These are phyloP conservation scores for Caenorhabditis briggsae DNA, from an alignment of 1,140 invertebrate species.

Conservation along the genomic window DNA sequence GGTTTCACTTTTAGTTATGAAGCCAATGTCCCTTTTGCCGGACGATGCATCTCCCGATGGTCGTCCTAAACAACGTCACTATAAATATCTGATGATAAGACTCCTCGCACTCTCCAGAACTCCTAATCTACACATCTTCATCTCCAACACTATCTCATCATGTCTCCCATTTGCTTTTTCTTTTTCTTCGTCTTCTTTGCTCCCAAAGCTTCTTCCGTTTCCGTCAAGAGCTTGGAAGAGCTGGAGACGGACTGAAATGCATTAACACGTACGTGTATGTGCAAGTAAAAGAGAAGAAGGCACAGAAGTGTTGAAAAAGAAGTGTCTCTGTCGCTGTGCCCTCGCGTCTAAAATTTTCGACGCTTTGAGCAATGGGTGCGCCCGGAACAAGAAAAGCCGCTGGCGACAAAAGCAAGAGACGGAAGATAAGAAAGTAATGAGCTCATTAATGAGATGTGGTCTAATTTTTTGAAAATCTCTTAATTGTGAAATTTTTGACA, in stretches of 20 bases:
- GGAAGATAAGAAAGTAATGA: background rate
- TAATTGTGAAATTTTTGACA: too few relatives aligned
- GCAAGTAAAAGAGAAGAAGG: slow-evolving; percentile 51
- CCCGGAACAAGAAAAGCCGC: slow-evolving; percentile 17
- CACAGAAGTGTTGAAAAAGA: background rate
- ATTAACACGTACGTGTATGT: slow-evolving; percentile 53
- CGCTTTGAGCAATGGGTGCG: background rate
- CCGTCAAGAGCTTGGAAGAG: slow-evolving; percentile 47
- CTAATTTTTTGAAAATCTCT: background rate
- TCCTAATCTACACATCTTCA: slow-evolving; percentile 3
- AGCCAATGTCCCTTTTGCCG: too few relatives aligned
- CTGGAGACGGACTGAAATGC: slow-evolving; percentile 37
- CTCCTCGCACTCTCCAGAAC: background rate
- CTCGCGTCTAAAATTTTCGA: slow-evolving; percentile 43
- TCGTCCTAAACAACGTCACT: slow-evolving; percentile 38
- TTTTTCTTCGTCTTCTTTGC: background rate
- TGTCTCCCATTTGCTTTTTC: slow-evolving; percentile 34
- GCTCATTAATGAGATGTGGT: background rate
- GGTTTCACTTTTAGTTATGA: too few relatives aligned
- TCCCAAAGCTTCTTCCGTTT: slow-evolving; percentile 49
- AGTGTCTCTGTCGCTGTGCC: background rate
- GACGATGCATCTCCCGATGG: background rate
- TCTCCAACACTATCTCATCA: background rate
- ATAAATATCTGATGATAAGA: slow-evolving; percentile 51
- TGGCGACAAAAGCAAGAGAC: background rate